These are phyloP conservation scores for Chaetodon trifascialis DNA, from an alignment of 2,113 vertebrate genomes.

Conservation along the genomic window DNA sequence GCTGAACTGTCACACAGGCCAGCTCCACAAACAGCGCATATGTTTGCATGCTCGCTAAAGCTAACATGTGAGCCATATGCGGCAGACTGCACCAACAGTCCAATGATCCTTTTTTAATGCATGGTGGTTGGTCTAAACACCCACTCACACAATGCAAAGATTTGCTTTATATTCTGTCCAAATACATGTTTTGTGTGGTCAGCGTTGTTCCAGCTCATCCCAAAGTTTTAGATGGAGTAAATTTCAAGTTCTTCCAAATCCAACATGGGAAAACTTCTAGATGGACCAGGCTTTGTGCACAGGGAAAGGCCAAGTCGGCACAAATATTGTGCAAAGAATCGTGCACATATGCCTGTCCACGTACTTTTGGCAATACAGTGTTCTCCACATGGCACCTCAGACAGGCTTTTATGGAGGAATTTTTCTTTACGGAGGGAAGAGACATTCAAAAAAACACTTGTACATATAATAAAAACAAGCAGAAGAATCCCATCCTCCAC, in stretches of 20 bases:
- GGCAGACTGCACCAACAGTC: too few relatives aligned
- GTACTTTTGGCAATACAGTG: background rate
- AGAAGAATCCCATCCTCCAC: conserved; percentile 8
- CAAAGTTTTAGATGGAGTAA: background rate
- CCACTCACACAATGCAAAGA: too few relatives aligned
- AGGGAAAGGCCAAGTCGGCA: too few relatives aligned
- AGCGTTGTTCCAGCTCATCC: background rate
- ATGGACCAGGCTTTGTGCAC: background rate
- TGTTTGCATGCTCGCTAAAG: too few relatives aligned
- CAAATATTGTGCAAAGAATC: background rate
- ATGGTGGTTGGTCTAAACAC: too few relatives aligned
- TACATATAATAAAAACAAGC: conserved; percentile 15
- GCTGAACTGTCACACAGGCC: too few relatives aligned
- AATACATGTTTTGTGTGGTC: too few relatives aligned
- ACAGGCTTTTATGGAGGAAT: background rate
- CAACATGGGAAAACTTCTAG: background rate
- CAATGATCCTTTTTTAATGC: too few relatives aligned
- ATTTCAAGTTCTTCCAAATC: background rate
- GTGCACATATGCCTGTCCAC: background rate
- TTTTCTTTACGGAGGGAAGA: background rate
- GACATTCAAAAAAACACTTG: conserved; percentile 12
- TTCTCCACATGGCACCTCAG: background rate
- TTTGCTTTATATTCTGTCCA: too few relatives aligned
- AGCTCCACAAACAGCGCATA: too few relatives aligned
- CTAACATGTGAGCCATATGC: too few relatives aligned